phyloP scores from a whole-genome alignment of 2,797 vertebrate genomes.

The Podarcis lilfordi region DNA sequence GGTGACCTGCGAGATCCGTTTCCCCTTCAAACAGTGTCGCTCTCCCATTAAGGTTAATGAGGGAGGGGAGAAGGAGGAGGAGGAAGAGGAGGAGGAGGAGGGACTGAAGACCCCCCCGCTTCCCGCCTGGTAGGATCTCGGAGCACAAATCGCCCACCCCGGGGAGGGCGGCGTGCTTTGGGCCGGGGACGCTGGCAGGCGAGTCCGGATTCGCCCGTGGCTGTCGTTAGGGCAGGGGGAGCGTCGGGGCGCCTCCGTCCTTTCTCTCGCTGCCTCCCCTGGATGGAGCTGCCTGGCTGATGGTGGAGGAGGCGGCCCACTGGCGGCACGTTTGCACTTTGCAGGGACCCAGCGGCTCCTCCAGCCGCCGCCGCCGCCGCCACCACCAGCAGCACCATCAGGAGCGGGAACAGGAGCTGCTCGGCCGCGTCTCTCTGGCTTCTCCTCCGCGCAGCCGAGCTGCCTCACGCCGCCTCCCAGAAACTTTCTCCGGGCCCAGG shows the following conservation, averaged over 20 bases:
- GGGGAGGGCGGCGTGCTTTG: background rate
- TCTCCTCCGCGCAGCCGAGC: background rate
- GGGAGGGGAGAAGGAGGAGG: background rate
- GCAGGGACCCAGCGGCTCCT: conserved; percentile 36
- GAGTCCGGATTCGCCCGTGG: background rate
- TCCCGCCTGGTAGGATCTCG: background rate
- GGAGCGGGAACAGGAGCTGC: conserved; percentile 27
- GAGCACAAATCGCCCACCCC: background rate
- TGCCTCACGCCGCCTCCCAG: background rate
- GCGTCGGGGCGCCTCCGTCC: background rate
- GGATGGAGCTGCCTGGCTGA: background rate
- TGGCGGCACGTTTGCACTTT: conserved; percentile 51
- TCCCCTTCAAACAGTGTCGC: background rate
- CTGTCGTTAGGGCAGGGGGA: background rate
- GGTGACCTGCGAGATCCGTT: background rate
- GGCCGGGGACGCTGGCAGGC: background rate
- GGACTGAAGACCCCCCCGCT: background rate
- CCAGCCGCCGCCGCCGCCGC: conserved; percentile 64
- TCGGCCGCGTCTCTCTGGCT: background rate
- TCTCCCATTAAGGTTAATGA: background rate
- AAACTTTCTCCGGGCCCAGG: conserved; percentile 21
- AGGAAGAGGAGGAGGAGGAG: background rate
- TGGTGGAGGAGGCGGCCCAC: conserved; percentile 41
- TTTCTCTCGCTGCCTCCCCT: background rate
- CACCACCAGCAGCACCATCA: conserved; percentile 56